Percentiles rank a stretch among this genome's conserved stretches.
These are phyloP conservation scores for Rallus crepitans DNA, from an alignment of 2,797 vertebrate species.

Conservation along the genomic window DNA sequence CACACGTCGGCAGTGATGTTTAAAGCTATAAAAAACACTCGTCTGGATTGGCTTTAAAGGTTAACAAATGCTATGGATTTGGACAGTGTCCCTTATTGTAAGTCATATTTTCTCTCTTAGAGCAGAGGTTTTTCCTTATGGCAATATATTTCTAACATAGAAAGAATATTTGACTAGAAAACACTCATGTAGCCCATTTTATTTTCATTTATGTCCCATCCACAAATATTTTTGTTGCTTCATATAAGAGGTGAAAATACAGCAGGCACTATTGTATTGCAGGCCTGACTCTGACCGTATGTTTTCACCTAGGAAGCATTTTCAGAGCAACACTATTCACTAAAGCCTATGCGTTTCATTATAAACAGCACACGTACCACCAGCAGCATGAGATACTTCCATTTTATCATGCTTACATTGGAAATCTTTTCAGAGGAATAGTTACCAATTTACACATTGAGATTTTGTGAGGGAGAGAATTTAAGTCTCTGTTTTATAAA, in stretches of 20 bases:
- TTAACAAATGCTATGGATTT: neutral
- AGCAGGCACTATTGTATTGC: neutral
- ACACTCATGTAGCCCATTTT: neutral
- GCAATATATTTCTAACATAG: neutral
- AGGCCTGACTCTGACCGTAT: neutral
- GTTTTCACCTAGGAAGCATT: neutral
- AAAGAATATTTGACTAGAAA: neutral
- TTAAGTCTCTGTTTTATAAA: neutral
- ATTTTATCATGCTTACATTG: neutral
- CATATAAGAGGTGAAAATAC: neutral
- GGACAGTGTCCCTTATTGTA: neutral
- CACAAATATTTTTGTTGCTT: neutral
- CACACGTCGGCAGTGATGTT: neutral
- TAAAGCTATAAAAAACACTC: neutral
- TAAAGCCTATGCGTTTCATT: neutral
- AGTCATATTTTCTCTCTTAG: neutral
- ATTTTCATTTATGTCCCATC: neutral
- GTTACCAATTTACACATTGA: neutral
- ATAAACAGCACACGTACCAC: neutral
- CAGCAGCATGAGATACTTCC: neutral
- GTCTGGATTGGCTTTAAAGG: neutral
- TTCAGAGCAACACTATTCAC: neutral
- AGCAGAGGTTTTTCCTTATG: neutral
- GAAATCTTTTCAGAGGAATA: neutral
- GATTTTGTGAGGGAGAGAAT: neutral